Base-by-base conservation (phyloP, 2,797 vertebrate genomes). In the Neoniphon sammara region DNA sequence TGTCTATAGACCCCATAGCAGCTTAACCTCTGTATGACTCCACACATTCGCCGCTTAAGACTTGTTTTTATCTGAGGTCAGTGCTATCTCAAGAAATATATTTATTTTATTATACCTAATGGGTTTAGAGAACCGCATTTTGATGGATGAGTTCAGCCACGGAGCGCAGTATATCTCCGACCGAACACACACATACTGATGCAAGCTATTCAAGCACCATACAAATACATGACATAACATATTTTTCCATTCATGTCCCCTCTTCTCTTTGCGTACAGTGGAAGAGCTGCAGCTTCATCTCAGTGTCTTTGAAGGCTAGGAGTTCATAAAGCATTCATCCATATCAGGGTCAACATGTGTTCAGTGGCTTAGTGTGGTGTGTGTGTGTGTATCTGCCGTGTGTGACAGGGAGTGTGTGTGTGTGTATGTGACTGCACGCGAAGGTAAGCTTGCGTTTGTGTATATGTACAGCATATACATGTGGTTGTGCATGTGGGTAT, bases 21-120 rank as follows among this genome's bases (percentile, higher is more conserved):
- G 54, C 21, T 57, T 82, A 70, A 14, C 60, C 65, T 77, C 60
- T 25, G n/a, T 60, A 34, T 77, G 53, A 77, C 79, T 72, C 47
- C 66, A 71, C 68, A 61, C 71, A 46, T 70, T 79, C 47, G 58
- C 39, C 47, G 60, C 56, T 61, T 42, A 39, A 63, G 12, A 8
- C 17, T 70, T 34, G 46, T 46, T n/a, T 75, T 72, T 34, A 36
- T 64, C 23, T 78, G 44, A 50, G 71, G 49, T 63, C 67, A 78
- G 11, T 76, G 60, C 69, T 67, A 36, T 46, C 71, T 31, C 9
- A 42, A 69, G 27, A 57, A 75, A 77, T 42, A n/a, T 78, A 34
- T 83, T 65, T 46, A 71, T 70, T 58, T 31, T 78, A 64, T 80
- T 65, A 50, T 8, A 69, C 59, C 21, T 53, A 66, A 49, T 60